Percentiles rank a stretch among this genome's conserved stretches.
These are phyloP conservation scores for Megaceryle maxima DNA, from an alignment of 2,113 vertebrate species.

Conservation along the genomic window DNA sequence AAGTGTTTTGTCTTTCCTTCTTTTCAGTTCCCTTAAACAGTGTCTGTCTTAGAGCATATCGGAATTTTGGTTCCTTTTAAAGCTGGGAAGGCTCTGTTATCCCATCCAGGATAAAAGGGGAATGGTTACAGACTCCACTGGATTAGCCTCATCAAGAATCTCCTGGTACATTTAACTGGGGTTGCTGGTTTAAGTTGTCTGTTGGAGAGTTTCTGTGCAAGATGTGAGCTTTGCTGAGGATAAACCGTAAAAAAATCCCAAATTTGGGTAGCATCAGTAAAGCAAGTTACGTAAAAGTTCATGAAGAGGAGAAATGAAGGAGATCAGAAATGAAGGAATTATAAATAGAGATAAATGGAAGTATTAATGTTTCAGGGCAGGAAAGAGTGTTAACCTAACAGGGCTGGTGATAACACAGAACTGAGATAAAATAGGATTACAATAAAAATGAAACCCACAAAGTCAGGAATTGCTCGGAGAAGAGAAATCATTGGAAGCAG, in stretches of 20 bases:
- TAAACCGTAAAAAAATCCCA: conserved; percentile 9
- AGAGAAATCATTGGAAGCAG: neutral
- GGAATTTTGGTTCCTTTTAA: neutral
- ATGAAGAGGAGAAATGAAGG: conserved; percentile 24
- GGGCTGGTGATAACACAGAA: neutral
- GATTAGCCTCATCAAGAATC: neutral
- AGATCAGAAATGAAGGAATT: conserved; percentile 37
- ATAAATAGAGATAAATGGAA: conserved; percentile 38
- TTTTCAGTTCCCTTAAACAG: neutral
- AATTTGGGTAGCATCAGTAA: neutral
- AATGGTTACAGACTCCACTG: neutral
- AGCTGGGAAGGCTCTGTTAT: neutral
- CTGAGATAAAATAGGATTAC: neutral
- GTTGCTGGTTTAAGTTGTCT: conserved; percentile 12
- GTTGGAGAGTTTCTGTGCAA: neutral
- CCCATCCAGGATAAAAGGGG: neutral
- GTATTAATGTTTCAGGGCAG: conserved; percentile 1
- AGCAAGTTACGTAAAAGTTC: conserved; percentile 23
- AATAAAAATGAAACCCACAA: neutral
- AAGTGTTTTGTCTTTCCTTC: neutral
- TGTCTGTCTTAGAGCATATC: neutral
- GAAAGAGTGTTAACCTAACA: neutral
- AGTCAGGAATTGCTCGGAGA: neutral
- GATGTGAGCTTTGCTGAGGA: conserved; percentile 43
- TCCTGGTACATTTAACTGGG: neutral